phyloP scores from a whole-genome alignment of 2,113 vertebrate species.

The Anolis sagrei region DNA sequence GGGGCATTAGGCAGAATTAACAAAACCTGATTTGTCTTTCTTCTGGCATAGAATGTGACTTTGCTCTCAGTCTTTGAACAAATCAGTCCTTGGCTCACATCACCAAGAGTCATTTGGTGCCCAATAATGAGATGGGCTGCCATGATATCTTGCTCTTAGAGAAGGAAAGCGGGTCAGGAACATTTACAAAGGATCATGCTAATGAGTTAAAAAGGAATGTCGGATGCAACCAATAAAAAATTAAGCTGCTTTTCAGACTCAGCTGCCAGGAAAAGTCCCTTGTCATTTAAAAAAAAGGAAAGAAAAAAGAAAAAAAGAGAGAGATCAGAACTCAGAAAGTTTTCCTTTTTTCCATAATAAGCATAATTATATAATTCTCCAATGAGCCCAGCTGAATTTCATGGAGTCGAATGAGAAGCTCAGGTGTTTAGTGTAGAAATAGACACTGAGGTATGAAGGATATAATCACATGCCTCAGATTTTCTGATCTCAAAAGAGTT shows the following conservation, averaged over 20 bases:
- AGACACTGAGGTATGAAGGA: conserved; percentile 12
- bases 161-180: conserved; percentile 59
- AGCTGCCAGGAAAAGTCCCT: conserved; percentile 42
- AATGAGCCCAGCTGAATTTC: conserved; percentile 7
- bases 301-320: not conserved
- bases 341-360: conserved; percentile 49
- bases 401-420: not conserved
- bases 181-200: conserved; percentile 61
- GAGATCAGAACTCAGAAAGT: not conserved
- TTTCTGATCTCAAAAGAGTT: too few relatives aligned
- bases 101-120: conserved; percentile 52
- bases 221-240: conserved; percentile 23
- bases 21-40: conserved; percentile 33
- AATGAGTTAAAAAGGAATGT: conserved; percentile 59
- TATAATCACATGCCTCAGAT: not conserved
- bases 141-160: conserved; percentile 13
- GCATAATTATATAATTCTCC: conserved; percentile 17
- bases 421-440: not conserved
- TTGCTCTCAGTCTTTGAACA: conserved; percentile 52
- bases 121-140: conserved; percentile 56
- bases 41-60: conserved; percentile 32
- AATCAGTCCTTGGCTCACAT: conserved; percentile 45
- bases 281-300: conserved; percentile 24
- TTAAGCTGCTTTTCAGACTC: conserved; percentile 18
- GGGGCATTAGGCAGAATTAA: not conserved